Evolutionary conservation across 2,888 invertebrate genomes (phyloP).

Genomic region (Drosophila kuntzei): DNA sequence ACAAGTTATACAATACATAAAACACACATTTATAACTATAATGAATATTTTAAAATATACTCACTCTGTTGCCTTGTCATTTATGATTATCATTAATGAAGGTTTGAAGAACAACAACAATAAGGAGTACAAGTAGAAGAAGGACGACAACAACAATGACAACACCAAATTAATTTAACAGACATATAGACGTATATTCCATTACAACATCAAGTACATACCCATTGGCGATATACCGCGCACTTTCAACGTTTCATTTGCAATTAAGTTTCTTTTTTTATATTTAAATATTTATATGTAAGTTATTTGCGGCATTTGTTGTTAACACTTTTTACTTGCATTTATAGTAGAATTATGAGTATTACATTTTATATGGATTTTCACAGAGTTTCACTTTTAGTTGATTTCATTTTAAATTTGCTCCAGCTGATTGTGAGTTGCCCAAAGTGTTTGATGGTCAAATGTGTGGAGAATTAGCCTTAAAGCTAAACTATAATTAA

Average conservation of each 20-base stretch:
- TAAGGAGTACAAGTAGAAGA: conserved; percentile 13
- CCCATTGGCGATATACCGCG: conserved; percentile 63
- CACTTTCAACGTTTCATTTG: conserved; percentile 38
- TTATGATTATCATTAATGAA: conserved; percentile 4
- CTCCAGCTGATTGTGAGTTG: conserved; percentile 11
- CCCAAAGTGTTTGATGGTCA: conserved; percentile 30
- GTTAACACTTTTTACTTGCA: conserved; percentile 49
- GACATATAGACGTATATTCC: conserved; percentile 73
- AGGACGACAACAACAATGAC: conserved; percentile 37
- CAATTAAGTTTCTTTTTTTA: conserved; percentile 8
- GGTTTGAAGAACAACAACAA: conserved; percentile 4
- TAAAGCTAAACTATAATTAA: conserved; percentile 46
- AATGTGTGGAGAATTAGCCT: conserved; percentile 34
- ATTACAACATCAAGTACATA: conserved; percentile 85
- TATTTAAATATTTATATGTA: conserved; percentile 2
- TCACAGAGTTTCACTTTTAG: conserved; percentile 70
- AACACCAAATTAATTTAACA: conserved; percentile 69
- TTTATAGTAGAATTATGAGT: conserved; percentile 38
- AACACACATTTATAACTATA: background rate
- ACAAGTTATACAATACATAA: background rate
- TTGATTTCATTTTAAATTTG: conserved; percentile 20
- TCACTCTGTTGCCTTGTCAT: conserved; percentile 42
- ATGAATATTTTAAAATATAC: conserved; percentile 27
- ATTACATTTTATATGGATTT: conserved; percentile 2
- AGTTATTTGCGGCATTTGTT: conserved; percentile 8